Evolutionary conservation across 1,140 invertebrate species (phyloP).

Genomic region (Lasioglossum albipes): DNA sequence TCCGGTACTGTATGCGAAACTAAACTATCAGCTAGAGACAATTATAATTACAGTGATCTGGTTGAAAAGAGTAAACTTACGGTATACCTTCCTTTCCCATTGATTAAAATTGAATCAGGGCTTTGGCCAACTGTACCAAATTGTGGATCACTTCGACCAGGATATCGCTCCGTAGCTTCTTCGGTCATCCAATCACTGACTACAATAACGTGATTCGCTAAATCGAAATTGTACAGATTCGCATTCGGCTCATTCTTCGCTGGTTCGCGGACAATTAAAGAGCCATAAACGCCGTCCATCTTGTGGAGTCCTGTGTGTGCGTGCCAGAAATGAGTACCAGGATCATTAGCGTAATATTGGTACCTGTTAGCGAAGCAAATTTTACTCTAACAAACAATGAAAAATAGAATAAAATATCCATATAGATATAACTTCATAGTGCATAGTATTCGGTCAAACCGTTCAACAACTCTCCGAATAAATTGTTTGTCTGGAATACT

Average conservation of each 20-base stretch:
- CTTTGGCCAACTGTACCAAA: not conserved
- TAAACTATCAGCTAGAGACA: not conserved
- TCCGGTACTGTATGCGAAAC: no score
- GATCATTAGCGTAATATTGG: conserved; percentile 84
- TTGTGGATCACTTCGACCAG: conserved; percentile 80
- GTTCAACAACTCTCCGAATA: no score
- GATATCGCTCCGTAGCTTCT: conserved; percentile 89
- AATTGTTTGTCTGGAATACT: no score
- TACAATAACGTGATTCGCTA: conserved; percentile 91
- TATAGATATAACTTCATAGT: no score
- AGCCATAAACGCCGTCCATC: conserved; percentile 93
- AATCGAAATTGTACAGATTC: conserved; percentile 91
- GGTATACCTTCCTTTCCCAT: conserved; percentile 16
- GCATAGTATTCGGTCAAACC: no score
- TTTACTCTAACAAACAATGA: no score
- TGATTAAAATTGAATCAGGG: conserved; percentile 24
- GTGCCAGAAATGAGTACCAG: conserved; percentile 95
- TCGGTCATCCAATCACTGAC: conserved; percentile 94
- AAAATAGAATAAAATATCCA: no score
- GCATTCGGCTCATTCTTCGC: conserved; percentile 89
- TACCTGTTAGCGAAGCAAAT: conserved; percentile 80
- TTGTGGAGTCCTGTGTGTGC: conserved; percentile 86
- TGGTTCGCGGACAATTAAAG: conserved; percentile 91
- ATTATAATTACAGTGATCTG: not conserved
- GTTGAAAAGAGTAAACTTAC: not conserved